Base-by-base conservation (phyloP, 2,888 invertebrate species). In the Penaeus monodon region DNA sequence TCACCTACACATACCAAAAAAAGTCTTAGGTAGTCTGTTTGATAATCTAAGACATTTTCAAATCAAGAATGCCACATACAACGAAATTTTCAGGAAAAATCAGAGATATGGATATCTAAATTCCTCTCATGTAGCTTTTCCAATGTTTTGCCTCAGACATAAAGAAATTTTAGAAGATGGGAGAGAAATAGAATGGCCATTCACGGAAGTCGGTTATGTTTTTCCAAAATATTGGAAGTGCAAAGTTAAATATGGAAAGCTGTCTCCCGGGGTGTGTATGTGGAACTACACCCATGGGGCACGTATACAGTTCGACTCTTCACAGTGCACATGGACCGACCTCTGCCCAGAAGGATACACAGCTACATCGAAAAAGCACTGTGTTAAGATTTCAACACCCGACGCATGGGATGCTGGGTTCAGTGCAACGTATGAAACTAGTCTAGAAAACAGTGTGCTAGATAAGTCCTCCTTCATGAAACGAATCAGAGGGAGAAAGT, bases 221-320 rank as follows among this genome's bases (percentile, higher is more conserved):
- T 66, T 85, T 57, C 87, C 87, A 12, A 22, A 49, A 12, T 49
- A 83, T 14, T 44, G 22, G 17, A 76, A 64, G 57, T 89, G 89
- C 38, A 64, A 63, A 73, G 81, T 74, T 24, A 49, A 68, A 10
- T 74, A 83, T 49, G 80, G 77, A 10, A 33, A 64, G 66, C 44
- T 85, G 24, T 24, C 64, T 27, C 77, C 81, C 14, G 85, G 85
- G 20, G 49, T 63, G 22, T 89, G 89, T 68, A 49, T 33, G 29
- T 82, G 85, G 79, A 73, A 89, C 68, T 89, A 82, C 63, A 85
- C 63, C 22, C 38, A 88, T 29, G 89, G 89, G 74, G 89, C 85
- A n/a, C 70, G 44, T 1, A n/a, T 86, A n/a, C n/a, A 27, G 12
- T 81, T 85, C 76, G 70, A 65, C 20, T 44, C 85, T 20, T 27